phyloP scores from a whole-genome alignment of 2,888 invertebrate species.

The Drosophila engyochracea region DNA sequence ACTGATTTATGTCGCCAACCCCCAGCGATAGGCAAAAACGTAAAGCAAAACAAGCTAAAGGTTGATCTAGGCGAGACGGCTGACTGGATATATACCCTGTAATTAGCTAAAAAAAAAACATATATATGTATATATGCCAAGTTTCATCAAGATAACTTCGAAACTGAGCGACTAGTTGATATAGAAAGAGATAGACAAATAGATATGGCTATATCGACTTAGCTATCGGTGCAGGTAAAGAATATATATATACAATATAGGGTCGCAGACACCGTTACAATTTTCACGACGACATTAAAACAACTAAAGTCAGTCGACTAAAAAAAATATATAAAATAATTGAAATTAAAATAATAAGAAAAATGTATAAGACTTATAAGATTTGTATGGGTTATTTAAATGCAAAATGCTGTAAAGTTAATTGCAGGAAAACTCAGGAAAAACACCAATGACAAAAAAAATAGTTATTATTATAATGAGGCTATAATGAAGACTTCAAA shows the following conservation, averaged over 20 bases:
- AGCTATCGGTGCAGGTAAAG: background rate
- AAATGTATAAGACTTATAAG: background rate
- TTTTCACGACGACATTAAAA: background rate
- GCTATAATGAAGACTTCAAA: background rate
- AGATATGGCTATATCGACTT: background rate
- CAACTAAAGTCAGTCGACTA: background rate
- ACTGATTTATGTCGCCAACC: slow-evolving; percentile 73
- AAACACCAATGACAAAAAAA: background rate
- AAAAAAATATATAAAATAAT: background rate
- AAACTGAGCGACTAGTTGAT: background rate
- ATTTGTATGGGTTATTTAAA: background rate
- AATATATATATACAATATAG: background rate
- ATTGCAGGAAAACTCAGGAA: background rate
- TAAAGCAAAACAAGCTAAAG: slow-evolving; percentile 7
- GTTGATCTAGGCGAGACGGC: background rate
- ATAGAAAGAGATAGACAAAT: background rate
- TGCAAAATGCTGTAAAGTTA: background rate
- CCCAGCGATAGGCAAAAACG: slow-evolving; percentile 24
- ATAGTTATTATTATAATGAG: background rate
- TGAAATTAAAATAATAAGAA: background rate
- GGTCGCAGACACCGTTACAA: background rate
- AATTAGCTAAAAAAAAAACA: background rate
- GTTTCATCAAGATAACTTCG: background rate
- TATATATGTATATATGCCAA: background rate
- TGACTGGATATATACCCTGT: background rate